Base-by-base conservation (phyloP, 2,113 vertebrate genomes). In the Climacteris rufus region DNA sequence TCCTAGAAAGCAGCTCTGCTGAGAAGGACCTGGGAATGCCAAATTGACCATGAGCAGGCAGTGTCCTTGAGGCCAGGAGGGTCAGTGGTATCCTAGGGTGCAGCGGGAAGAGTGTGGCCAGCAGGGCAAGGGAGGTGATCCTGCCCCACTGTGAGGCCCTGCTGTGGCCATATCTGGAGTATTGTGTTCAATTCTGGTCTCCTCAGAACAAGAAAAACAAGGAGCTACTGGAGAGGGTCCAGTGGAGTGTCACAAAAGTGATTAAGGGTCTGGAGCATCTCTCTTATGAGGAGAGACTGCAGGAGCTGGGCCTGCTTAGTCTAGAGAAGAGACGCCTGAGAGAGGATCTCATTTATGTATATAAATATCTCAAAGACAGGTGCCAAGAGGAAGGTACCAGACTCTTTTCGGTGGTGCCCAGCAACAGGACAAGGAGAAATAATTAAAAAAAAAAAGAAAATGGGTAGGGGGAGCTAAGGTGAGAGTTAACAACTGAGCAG, bases 391-490 rank as follows among this genome's bases (percentile, higher is more conserved):
- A 59, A 37, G 37, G 27, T 15, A 21, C 27, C 37, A 44, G 52
- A 18, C 21, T 42, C 25, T 76, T 59, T 66, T 52, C 37, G 44
- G 45, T 33, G 53, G 21, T 59, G 61, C 31, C 52, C 44, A 42
- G 37, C 0, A 6, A 66, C 17, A 66, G 31, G 17, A 59, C 11
- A 65, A 75, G 24, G 42, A 65, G 35, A 72, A 65, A 37, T 33
- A 8, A 50, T 37, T 56, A 8, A 31, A 40, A 45, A 28, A 5
- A 25, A n/a, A 61, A n/a, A 49, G 39, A 65, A 45, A 53, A 40
- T 9, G 6, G 11, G 2, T 35, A 42, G 42, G 25, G 2, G 2
- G 24, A 64, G 31, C 25, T 49, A 57, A 5, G 0, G 4, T 20
- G 25, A 71, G 30, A 68, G 6, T 7, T 68, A 54, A 70, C 45